These are phyloP conservation scores for Elachura formosa DNA, from an alignment of 2,113 vertebrate species.

Conservation along the genomic window DNA sequence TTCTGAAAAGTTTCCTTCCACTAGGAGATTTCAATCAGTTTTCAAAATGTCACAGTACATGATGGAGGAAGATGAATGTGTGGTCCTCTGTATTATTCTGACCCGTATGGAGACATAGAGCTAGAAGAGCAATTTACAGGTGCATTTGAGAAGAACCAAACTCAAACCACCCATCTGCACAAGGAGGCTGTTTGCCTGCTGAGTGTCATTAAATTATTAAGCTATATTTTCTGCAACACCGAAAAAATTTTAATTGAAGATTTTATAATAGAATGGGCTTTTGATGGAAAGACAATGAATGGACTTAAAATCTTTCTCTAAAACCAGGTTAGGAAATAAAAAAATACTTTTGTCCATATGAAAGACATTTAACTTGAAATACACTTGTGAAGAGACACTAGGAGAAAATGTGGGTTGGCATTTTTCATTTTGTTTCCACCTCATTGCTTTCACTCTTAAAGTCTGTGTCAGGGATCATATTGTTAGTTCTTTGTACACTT, in stretches of 20 bases:
- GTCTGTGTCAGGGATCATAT: accelerated
- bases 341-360: background rate
- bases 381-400: background rate
- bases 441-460: background rate
- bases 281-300: background rate
- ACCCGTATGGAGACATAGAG: background rate
- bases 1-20: background rate
- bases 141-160: background rate
- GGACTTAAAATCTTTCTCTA: background rate
- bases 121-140: background rate
- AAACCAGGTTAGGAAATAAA: background rate
- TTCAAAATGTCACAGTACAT: background rate
- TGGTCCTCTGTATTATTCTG: background rate
- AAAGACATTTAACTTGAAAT: background rate
- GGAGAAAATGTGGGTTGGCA: background rate
- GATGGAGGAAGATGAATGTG: background rate
- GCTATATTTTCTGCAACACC: background rate
- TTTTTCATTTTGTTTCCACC: background rate
- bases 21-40: background rate
- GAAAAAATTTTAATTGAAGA: background rate
- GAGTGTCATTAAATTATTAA: background rate
- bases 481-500: background rate
- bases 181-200: background rate
- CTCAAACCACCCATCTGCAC: background rate
- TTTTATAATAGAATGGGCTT: background rate